Evolutionary conservation across 2,888 invertebrate genomes (phyloP), one percentile per base, ranked within the genome.

Genomic region (Nomada ruficornis): DNA sequence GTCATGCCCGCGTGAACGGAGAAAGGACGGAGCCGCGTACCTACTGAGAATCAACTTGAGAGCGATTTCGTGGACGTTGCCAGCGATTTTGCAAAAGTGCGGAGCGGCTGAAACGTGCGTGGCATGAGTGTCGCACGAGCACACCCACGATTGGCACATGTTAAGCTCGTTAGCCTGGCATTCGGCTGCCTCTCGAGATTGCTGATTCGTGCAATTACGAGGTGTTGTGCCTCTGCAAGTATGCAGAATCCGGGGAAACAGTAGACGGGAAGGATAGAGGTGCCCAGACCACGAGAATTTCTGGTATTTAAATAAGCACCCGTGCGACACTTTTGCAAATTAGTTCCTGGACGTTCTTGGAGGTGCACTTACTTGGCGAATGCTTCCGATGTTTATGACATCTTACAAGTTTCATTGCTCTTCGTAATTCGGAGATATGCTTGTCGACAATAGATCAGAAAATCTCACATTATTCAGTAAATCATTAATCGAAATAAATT

Each of bases 131-230:
- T 72, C 60, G 77, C 44, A 44, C 52, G 65, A 63, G 59, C 54
- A 75, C 82, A 84, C 77, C 85, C 79, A 87, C 87, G 79, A 87
- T 82, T 86, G 68, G 79, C 80, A 72, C 76, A 82, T 52, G 82
- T 75, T 68, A 69, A 80, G 77, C 87, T 87, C 79, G 81, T 87
- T 87, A 87, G 84, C 59, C 65, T 67, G 87, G 86, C 82, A 87
- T 87, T 81, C 73, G 75, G 67, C 9, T 44, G 55, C 65, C 70
- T 76, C 78, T 80, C 73, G 80, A 84, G 80, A 86, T 82, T 71
- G 73, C 70, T 57, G 59, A 50, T 68, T 54, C 70, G n/a, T 57
- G 83, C 63, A 87, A 86, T 87, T 76, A 82, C 74, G 63, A 85
- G 84, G 80, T 86, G 82, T 85, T 59, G 77, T 11, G 77, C 23